These are phyloP conservation scores for Ornithoptera priamus DNA, from an alignment of 2,888 invertebrate species.

Conservation along the genomic window DNA sequence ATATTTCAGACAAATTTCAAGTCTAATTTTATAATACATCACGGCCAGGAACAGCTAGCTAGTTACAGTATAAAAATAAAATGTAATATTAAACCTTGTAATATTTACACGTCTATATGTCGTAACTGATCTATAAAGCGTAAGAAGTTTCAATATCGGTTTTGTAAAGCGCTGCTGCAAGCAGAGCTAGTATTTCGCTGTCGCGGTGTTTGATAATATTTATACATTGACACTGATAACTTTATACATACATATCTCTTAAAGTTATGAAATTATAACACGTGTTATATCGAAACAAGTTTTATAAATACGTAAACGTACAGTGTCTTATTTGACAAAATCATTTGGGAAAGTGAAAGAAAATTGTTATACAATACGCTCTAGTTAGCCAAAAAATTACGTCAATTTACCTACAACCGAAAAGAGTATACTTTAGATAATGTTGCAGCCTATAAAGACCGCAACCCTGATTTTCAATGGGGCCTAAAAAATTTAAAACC, in stretches of 20 bases:
- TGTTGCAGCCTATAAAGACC: no score
- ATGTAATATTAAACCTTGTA: slow-evolving; percentile 12
- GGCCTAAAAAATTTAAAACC: no score
- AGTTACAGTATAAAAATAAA: not conserved
- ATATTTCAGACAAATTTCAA: no score
- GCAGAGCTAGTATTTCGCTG: not conserved
- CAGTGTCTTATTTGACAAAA: no score
- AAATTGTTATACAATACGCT: no score
- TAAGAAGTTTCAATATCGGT: slow-evolving; percentile 18
- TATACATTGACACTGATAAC: slow-evolving; percentile 1
- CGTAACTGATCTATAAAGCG: slow-evolving; percentile 9
- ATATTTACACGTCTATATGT: slow-evolving; percentile 12
- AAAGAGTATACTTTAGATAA: no score
- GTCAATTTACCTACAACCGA: no score
- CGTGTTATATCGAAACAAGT: not conserved
- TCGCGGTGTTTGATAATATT: slow-evolving; percentile 7
- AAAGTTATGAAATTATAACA: not conserved
- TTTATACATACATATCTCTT: not conserved
- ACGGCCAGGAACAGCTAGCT: no score
- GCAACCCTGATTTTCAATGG: no score
- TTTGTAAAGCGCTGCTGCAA: slow-evolving; percentile 9
- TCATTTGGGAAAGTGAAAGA: no score
- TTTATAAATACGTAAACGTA: not conserved
- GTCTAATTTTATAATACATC: no score
- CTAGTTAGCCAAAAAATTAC: no score